Evolutionary conservation across 2,797 vertebrate genomes (phyloP).

Genomic region (Betta splendens): DNA sequence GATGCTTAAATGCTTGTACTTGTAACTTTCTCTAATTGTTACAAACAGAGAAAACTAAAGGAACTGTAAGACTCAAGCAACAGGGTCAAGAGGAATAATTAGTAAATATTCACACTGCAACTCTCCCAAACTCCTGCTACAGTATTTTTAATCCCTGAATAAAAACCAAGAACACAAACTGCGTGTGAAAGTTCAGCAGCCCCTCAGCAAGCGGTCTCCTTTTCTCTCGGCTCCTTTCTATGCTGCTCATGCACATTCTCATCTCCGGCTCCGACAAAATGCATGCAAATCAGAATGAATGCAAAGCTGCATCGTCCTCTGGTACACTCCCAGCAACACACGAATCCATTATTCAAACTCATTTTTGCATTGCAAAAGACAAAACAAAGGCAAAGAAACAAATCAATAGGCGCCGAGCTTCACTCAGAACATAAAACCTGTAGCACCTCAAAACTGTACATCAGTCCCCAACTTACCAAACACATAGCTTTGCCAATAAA

Average conservation of each 20-base stretch:
- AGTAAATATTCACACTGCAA: constrained; percentile 35
- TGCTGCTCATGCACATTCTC: constrained; percentile 71
- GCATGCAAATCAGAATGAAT: constrained; percentile 68
- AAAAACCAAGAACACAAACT: constrained; percentile 50
- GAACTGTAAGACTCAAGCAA: not conserved
- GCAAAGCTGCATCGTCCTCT: constrained; percentile 44
- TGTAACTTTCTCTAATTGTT: too few relatives aligned
- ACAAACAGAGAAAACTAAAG: not conserved
- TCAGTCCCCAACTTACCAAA: constrained; percentile 68
- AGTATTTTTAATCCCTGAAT: constrained; percentile 39
- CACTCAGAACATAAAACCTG: not conserved
- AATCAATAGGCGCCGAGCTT: constrained; percentile 28
- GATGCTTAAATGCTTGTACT: too few relatives aligned
- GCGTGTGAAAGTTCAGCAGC: constrained; percentile 59
- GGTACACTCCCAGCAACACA: constrained; percentile 29
- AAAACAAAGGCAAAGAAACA: constrained; percentile 64
- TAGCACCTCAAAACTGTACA: constrained; percentile 6
- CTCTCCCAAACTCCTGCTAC: constrained; percentile 32
- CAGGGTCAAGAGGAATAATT: constrained; percentile 15
- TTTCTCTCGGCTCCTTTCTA: constrained; percentile 70
- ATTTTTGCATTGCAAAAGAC: constrained; percentile 73
- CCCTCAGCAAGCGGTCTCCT: constrained; percentile 58
- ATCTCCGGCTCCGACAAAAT: constrained; percentile 58
- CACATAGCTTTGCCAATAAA: constrained; percentile 9
- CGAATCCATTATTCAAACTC: constrained; percentile 26